Evolutionary conservation across 2,888 invertebrate genomes (phyloP).

Genomic region (Kuschelorhynchus macadamiae): DNA sequence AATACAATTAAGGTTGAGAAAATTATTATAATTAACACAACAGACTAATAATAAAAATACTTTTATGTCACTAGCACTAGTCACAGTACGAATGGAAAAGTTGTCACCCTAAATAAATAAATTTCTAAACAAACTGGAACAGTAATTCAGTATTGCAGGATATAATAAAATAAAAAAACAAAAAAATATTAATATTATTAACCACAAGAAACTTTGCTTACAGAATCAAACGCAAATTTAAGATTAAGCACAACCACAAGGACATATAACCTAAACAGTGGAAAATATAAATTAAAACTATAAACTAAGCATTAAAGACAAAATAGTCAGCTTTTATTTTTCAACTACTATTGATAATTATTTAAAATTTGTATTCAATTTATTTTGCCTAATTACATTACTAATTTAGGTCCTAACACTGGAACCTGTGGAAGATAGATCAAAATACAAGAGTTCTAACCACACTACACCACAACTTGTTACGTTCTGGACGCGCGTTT

Average conservation of each 20-base stretch:
- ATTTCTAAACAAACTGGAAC: not conserved
- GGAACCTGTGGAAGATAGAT: too few relatives aligned
- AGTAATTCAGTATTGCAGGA: slow-evolving; percentile 11
- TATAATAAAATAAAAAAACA: slow-evolving; percentile 1
- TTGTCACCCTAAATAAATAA: slow-evolving; percentile 12
- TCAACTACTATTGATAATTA: slow-evolving; percentile 1
- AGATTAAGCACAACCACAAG: slow-evolving; percentile 24
- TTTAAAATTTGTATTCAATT: not conserved
- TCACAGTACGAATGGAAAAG: slow-evolving; percentile 14
- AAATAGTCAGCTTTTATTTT: slow-evolving; percentile 19
- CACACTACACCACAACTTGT: too few relatives aligned
- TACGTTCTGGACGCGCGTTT: too few relatives aligned
- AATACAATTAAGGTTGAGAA: too few relatives aligned
- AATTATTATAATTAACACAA: slow-evolving; percentile 10
- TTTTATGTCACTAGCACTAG: not conserved
- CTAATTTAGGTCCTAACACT: too few relatives aligned
- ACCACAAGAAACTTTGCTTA: slow-evolving; percentile 17
- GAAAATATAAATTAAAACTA: slow-evolving; percentile 4
- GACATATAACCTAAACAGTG: slow-evolving; percentile 28
- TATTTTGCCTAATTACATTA: not conserved
- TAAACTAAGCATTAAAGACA: slow-evolving; percentile 3
- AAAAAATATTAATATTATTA: slow-evolving; percentile 13
- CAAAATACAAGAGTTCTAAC: too few relatives aligned
- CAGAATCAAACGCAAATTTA: slow-evolving; percentile 29
- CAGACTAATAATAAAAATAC: slow-evolving; percentile 23